Evolutionary conservation across 2,888 invertebrate species (phyloP).

Genomic region (Hyles lineata): DNA sequence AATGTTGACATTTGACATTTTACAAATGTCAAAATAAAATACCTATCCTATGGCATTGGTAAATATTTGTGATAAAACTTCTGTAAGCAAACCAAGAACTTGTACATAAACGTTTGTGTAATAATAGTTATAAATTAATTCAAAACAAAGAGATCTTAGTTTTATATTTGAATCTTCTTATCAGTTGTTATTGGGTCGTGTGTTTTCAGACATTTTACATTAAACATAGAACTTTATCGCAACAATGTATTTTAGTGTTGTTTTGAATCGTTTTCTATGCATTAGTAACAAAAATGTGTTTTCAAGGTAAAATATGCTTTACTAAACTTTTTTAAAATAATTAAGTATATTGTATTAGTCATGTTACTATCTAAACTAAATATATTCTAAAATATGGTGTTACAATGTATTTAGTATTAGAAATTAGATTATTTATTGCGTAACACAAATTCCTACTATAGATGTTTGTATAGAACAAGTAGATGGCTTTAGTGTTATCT

Average conservation of each 20-base stretch:
- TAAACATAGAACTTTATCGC: neutral
- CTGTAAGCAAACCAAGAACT: neutral
- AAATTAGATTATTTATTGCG: neutral
- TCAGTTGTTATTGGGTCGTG: neutral
- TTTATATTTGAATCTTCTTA: constrained; percentile 4
- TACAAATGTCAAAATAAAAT: too few species aligned
- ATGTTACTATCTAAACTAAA: too few species aligned
- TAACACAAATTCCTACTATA: too few species aligned
- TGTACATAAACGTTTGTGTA: too few species aligned
- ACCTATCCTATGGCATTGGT: too few species aligned
- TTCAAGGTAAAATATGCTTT: constrained; percentile 23
- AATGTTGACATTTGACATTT: too few species aligned
- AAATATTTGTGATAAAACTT: neutral
- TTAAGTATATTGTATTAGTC: too few species aligned
- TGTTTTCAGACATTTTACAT: neutral
- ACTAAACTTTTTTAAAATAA: neutral
- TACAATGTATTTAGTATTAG: neutral
- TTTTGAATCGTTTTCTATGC: constrained; percentile 24
- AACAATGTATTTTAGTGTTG: constrained; percentile 13
- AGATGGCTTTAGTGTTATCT: too few species aligned
- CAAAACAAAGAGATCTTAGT: neutral
- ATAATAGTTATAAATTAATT: neutral
- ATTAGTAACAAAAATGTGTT: constrained; percentile 12
- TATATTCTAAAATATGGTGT: neutral
- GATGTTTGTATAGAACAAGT: too few species aligned